phyloP scores from a whole-genome alignment of 2,797 vertebrate genomes.

The Tadarida brasiliensis region DNA sequence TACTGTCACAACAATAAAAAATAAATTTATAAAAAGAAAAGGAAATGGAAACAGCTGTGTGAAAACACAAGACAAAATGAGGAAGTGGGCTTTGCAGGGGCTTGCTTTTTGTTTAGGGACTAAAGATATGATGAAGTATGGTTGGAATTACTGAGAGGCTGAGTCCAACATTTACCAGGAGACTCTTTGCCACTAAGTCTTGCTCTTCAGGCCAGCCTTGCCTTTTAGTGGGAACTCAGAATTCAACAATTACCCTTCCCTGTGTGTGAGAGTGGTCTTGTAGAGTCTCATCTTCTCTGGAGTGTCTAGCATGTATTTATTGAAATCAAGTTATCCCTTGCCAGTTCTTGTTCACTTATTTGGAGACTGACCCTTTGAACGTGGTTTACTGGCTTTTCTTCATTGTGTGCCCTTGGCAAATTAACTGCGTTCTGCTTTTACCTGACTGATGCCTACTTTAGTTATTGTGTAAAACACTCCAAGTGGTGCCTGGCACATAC shows the following conservation, averaged over 20 bases:
- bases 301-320: slow-evolving; percentile 2
- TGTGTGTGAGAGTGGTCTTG: background rate
- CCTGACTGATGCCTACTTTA: background rate
- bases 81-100: background rate
- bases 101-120: slow-evolving; percentile 45
- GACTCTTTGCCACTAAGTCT: background rate
- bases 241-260: slow-evolving; percentile 13
- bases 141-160: background rate
- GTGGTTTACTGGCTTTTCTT: slow-evolving; percentile 22
- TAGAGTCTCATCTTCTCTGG: background rate
- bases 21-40: background rate
- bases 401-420: background rate
- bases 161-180: background rate
- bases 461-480: background rate
- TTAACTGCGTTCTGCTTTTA: slow-evolving; percentile 16
- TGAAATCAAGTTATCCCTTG: background rate
- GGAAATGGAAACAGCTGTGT: background rate
- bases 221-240: slow-evolving; percentile 26
- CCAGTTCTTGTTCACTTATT: slow-evolving; percentile 4
- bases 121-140: background rate
- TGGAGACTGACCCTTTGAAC: slow-evolving; percentile 2
- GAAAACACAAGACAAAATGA: slow-evolving; percentile 21
- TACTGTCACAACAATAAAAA: background rate
- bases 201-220: background rate
- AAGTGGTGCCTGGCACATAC: background rate